Base-by-base conservation (phyloP, 1,140 invertebrate genomes). In the Macrobrachium rosenbergii region DNA sequence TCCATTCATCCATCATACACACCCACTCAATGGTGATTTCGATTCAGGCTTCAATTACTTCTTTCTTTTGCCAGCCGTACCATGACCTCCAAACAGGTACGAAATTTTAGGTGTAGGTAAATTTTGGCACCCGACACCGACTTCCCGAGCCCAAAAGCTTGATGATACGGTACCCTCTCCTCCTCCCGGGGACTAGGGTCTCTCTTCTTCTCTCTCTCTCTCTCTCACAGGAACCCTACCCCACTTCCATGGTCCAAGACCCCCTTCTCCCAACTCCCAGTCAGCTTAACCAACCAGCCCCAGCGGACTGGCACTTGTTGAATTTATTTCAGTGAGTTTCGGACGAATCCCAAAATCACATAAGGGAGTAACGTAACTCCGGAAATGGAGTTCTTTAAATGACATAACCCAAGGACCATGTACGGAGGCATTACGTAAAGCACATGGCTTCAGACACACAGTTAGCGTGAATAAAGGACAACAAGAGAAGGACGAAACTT, bases 221-320 rank as follows among this genome's bases (percentile, higher is more conserved):
- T 16, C 11, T 14, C 69, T 72, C 37, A 16, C 17, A 21, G 12
- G 17, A 21, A 11, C n/a, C 21, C 8, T 43, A 28, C n/a, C 7
- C 8, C 69, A 6, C 21, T 43, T 3, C 10, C 23, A 16, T 28
- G 12, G 14, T 21, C 21, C 69, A 12, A 11, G 0, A 28, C n/a
- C 21, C 16, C 69, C 69, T 72, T 10, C 5, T 72, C 69, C 69
- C 37, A 16, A 11, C 21, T 69, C 19, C 67, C n/a, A 23, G 21
- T 21, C 28, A 16, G 23, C 21, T 72, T 17, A 21, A 23, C n/a
- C 21, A 23, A n/a, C 52, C 52, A 52, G 52, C 52, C 52, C 52
- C 69, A 12, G 16, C 69, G 21, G 69, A 23, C 69, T 72, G 69
- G 69, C 69, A 72, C 69, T 72, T 72, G 69, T 72, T 72, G 69